Evolutionary conservation across 2,797 vertebrate genomes (phyloP).

Genomic region (Sebastes steindachneri): DNA sequence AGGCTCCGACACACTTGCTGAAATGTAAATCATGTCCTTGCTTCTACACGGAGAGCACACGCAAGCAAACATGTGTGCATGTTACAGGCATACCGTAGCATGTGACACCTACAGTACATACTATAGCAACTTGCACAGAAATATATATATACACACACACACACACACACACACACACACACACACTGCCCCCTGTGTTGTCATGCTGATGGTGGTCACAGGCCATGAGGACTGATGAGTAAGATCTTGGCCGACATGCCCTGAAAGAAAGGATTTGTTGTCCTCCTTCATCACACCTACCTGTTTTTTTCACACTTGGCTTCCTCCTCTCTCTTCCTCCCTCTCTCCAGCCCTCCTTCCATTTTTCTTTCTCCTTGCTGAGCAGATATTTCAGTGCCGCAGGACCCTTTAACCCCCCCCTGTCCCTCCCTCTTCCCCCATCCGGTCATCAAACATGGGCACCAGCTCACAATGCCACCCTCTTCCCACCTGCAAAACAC

Average conservation of each 20-base stretch:
- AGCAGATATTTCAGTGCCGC: constrained; percentile 52
- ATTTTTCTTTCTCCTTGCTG: constrained; percentile 50
- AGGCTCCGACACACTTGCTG: neutral
- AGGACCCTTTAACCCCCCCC: constrained; percentile 20
- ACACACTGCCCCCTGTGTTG: constrained; percentile 38
- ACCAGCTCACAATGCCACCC: constrained; percentile 59
- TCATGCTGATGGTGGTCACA: constrained; percentile 62
- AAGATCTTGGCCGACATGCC: constrained; percentile 74
- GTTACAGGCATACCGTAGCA: constrained; percentile 7
- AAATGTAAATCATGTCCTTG: constrained; percentile 1
- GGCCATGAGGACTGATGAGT: constrained; percentile 70
- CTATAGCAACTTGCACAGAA: neutral
- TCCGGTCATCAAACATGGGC: constrained; percentile 49
- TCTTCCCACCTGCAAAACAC: constrained; percentile 73
- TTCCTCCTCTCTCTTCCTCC: constrained; percentile 41
- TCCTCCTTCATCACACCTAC: constrained; percentile 77
- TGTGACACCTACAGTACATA: neutral
- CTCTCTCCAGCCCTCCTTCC: constrained; percentile 22
- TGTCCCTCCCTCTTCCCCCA: neutral
- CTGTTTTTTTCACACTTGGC: constrained; percentile 72
- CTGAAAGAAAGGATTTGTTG: constrained; percentile 75
- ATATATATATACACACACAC: neutral
- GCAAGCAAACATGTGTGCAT: neutral
- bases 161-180: neutral
- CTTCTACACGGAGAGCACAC: neutral